Evolutionary conservation across 35 echinoderm and acorn worm species (phyloP), one percentile per base, ranked within the genome.

Genomic region (Amphiura filiformis): DNA sequence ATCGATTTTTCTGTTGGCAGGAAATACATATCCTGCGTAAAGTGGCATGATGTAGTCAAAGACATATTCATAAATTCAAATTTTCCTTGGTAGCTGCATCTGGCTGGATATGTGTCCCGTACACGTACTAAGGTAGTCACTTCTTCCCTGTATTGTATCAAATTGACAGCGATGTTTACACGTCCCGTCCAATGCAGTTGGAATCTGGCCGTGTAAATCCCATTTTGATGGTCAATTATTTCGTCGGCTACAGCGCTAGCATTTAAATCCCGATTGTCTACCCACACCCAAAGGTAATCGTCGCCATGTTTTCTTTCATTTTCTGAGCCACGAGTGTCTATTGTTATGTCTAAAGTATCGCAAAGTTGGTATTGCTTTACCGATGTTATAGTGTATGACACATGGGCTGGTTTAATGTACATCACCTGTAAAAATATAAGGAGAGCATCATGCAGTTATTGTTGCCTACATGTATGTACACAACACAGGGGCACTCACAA

Each of bases 81-180:
- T 34, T 31, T 83, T 31, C 81, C 81, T n/a, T 56, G 26, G 42
- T 83, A 83, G 81, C 39, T 47, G 20, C 40, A 83, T 31, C 81
- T 38, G 4, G 81, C 81, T 12, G 81, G 44, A 28, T 31, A 39
- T 3, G 26, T 47, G 31, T 83, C 81, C 0, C 81, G 81, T 17
- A 31, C 14, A 14, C 52, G 38, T 30, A 1, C 17, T 39, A 83
- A 47, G 31, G 52, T 39, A 0, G 47, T 12, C 0, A 52, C 44
- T 7, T 42, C 40, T 47, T 83, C n/a, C 81, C n/a, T n/a, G n/a
- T n/a, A n/a, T n/a, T 36, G 22, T 4, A 81, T 23, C 0, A 81
- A 39, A 23, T 28, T 26, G 31, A 81, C 79, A 28, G 38, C 23
- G 36, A 81, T 81, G 79, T 37, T 33, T 36, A 81, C 79, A 23